Conservation (phyloP, 2,113 vertebrate species). For the Gymnobelideus leadbeateri region DNA sequence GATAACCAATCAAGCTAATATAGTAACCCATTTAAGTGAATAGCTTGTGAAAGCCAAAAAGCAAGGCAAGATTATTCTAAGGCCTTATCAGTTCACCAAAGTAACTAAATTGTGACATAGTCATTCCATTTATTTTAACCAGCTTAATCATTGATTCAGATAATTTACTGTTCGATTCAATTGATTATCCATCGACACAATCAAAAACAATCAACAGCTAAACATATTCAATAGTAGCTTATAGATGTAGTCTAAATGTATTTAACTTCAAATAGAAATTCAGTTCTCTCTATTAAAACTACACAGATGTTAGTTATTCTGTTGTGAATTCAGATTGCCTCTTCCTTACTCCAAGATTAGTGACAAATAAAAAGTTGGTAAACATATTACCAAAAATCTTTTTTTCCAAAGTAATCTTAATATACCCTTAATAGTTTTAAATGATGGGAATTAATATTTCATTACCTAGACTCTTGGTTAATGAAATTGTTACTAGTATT, state of each 20-base stretch:
- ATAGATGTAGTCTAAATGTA: not conserved
- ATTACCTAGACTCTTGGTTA: not conserved
- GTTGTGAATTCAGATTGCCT: not conserved
- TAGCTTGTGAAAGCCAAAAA: not conserved
- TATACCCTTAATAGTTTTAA: not conserved
- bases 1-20: not conserved
- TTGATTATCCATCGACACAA: constrained; percentile 12
- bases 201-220: not conserved
- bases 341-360: not conserved
- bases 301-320: not conserved
- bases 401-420: not conserved
- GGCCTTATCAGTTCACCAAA: not conserved
- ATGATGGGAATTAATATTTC: not conserved
- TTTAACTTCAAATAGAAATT: constrained; percentile 31
- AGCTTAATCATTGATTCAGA: constrained; percentile 7
- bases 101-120: constrained; percentile 27
- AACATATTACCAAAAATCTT: constrained; percentile 3
- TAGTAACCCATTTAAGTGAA: constrained; percentile 30
- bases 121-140: not conserved
- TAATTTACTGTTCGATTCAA: not conserved
- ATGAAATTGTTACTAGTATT: constrained; percentile 67
- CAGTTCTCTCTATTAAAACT: constrained; percentile 4
- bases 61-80: not conserved
- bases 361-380: not conserved
- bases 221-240: not conserved